Evolutionary conservation across 2,888 invertebrate species (phyloP).

Genomic region (Dorcus parallelipipedus): DNA sequence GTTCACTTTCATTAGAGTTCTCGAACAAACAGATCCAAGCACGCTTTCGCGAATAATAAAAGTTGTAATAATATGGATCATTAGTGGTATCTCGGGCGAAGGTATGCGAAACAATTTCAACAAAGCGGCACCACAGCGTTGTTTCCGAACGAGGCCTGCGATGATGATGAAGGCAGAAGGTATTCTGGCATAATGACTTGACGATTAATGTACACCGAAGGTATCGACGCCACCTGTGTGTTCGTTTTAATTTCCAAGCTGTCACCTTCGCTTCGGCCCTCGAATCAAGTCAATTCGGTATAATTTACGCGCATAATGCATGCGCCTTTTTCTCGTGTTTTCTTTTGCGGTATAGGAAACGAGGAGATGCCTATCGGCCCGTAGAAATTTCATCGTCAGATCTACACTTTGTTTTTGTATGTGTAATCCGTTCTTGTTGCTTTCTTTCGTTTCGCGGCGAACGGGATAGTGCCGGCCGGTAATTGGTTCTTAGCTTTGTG

Average conservation of each 20-base stretch:
- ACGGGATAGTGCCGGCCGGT: slow-evolving; percentile 19
- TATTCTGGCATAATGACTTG: slow-evolving; percentile 36
- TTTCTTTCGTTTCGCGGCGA: slow-evolving; percentile 17
- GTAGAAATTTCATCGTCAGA: slow-evolving; percentile 25
- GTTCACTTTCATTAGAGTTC: too few species aligned
- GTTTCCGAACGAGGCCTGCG: slow-evolving; percentile 31
- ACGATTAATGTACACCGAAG: slow-evolving; percentile 32
- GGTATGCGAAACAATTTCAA: slow-evolving; percentile 25
- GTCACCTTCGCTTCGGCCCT: slow-evolving; percentile 34
- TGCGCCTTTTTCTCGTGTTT: slow-evolving; percentile 1
- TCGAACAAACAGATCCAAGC: too few species aligned
- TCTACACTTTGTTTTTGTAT: slow-evolving; percentile 26
- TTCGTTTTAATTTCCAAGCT: slow-evolving; percentile 39
- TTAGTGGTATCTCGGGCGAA: not conserved
- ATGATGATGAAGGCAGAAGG: slow-evolving; percentile 25
- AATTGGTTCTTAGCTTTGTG: slow-evolving; percentile 21
- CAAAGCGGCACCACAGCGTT: slow-evolving; percentile 29
- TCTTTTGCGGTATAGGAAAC: not conserved
- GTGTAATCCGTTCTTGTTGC: slow-evolving; percentile 14
- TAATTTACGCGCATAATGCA: slow-evolving; percentile 17
- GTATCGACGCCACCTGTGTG: slow-evolving; percentile 31
- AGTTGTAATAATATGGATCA: too few species aligned
- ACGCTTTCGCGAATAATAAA: too few species aligned
- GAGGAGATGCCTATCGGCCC: slow-evolving; percentile 13
- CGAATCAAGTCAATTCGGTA: slow-evolving; percentile 26